A percentile compares a stretch with the other conserved stretches of the same genome.
Evolutionary conservation across 2,888 invertebrate species (phyloP).

Genomic region (Eupithecia subfuscata): DNA sequence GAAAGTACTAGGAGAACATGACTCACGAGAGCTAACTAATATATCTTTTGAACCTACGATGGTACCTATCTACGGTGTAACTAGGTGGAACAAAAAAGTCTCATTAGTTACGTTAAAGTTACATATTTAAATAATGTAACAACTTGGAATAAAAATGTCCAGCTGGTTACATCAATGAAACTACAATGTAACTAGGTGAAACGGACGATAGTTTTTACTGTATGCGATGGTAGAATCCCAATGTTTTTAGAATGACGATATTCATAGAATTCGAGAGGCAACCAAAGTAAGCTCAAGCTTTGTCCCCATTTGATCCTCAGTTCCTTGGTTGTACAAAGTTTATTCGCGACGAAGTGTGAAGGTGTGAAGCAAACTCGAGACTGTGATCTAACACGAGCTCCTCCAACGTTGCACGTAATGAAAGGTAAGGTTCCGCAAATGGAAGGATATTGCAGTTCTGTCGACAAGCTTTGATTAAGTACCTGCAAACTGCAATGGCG

Average conservation of each 20-base stretch:
- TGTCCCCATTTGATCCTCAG: background rate
- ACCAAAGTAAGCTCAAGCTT: background rate
- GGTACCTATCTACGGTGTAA: too few relatives aligned
- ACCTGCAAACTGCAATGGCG: conserved; percentile 24
- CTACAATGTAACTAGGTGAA: too few relatives aligned
- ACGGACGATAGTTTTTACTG: background rate
- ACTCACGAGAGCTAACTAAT: too few relatives aligned
- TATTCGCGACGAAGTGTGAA: conserved; percentile 22
- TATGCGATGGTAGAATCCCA: background rate
- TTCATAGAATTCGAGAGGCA: background rate
- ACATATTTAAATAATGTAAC: too few relatives aligned
- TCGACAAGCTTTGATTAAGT: conserved; percentile 43
- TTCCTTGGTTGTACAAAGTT: conserved; percentile 1
- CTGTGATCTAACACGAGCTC: conserved; percentile 23
- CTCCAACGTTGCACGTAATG: conserved; percentile 27
- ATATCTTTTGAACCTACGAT: too few relatives aligned
- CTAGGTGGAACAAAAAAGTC: too few relatives aligned
- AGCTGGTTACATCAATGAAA: too few relatives aligned
- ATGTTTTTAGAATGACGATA: background rate
- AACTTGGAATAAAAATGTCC: too few relatives aligned
- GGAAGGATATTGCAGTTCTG: conserved; percentile 46
- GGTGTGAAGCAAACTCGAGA: conserved; percentile 18
- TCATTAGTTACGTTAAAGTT: too few relatives aligned
- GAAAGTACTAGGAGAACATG: too few relatives aligned
- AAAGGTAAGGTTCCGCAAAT: conserved; percentile 44